phyloP scores from a whole-genome alignment of 2,888 invertebrate genomes.

The Cephalotes varians region DNA sequence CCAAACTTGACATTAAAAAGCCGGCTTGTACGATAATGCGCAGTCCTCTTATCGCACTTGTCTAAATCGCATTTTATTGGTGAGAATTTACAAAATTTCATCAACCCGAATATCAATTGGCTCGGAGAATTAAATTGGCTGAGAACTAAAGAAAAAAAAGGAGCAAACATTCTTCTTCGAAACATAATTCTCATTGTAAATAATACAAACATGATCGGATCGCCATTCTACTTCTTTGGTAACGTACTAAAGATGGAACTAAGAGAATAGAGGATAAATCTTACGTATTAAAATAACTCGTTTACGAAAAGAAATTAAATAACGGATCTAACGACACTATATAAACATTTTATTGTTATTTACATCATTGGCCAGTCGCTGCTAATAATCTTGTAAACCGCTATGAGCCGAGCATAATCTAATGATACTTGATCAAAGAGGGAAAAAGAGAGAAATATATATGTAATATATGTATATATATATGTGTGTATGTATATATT shows the following conservation, averaged over 20 bases:
- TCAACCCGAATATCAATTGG: constrained; percentile 32
- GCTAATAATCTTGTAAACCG: constrained; percentile 28
- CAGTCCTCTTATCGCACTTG: constrained; percentile 64
- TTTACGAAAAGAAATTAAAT: constrained; percentile 64
- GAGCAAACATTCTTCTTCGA: constrained; percentile 42
- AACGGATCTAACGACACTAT: constrained; percentile 68
- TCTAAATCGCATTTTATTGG: constrained; percentile 47
- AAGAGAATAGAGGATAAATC: constrained; percentile 55
- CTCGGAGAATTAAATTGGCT: too few species aligned
- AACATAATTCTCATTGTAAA: constrained; percentile 64
- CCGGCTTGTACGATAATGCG: constrained; percentile 72
- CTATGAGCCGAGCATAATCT: constrained; percentile 26
- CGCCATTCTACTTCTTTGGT: constrained; percentile 80
- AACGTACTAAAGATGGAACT: constrained; percentile 72
- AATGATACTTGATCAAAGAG: constrained; percentile 33
- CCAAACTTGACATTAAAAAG: constrained; percentile 79
- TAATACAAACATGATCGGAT: constrained; percentile 74
- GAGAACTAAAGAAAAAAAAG: constrained; percentile 37
- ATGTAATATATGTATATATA: constrained; percentile 57
- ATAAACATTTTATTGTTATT: constrained; percentile 72
- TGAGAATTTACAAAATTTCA: constrained; percentile 68
- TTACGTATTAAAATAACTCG: constrained; percentile 43
- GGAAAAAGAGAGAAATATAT: constrained; percentile 57
- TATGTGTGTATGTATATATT: constrained; percentile 47
- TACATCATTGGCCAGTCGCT: constrained; percentile 69